Base-by-base conservation (phyloP, 2,797 vertebrate genomes). In the Euthynnus affinis region DNA sequence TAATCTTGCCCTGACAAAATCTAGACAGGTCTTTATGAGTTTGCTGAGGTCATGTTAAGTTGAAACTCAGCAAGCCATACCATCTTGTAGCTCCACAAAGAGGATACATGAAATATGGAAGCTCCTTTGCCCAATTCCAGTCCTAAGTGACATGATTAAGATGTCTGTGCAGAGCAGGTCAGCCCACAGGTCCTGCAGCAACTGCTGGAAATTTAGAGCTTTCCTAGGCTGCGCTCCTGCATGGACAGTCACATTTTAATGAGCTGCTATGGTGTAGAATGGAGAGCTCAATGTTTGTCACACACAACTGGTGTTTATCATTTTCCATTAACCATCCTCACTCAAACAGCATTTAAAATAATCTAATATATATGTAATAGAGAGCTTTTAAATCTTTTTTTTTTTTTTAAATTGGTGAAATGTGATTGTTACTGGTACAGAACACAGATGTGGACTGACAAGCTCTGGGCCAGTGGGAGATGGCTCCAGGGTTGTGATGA, bases 1-100 rank as follows among this genome's bases (percentile, higher is more conserved):
- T 83, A 82, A 84, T 87, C 82, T 80, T 77, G 27, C 48, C 52
- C 75, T 80, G 80, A 82, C 69, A 71, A 75, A 80, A 76, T 76
- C 72, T 81, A n/a, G 48, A 53, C 71, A 34, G 8, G 53, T 64
- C 66, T 29, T 87, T 67, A 84, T 71, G 82, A 58, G 79, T 78
- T 74, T 81, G 63, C 67, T 9, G 55, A 75, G 84, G 76, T 89
- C 82, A 80, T 53, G 68, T 71, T 51, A 60, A 86, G 80, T 84
- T 86, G 73, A 90, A 84, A 67, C 80, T 77, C 67, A 48, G 48
- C 68, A 56, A 75, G 49, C 55, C 27, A 52, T 34, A 75, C 49
- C 56, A 70, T 63, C 59, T 73, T 29, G 34, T 7, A 71, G 49
- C 56, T 71, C 65, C 23, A 76, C 32, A 67, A 37, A 46, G 73